Base-by-base conservation (phyloP, 2,797 vertebrate genomes). In the Hydrolagus colliei region DNA sequence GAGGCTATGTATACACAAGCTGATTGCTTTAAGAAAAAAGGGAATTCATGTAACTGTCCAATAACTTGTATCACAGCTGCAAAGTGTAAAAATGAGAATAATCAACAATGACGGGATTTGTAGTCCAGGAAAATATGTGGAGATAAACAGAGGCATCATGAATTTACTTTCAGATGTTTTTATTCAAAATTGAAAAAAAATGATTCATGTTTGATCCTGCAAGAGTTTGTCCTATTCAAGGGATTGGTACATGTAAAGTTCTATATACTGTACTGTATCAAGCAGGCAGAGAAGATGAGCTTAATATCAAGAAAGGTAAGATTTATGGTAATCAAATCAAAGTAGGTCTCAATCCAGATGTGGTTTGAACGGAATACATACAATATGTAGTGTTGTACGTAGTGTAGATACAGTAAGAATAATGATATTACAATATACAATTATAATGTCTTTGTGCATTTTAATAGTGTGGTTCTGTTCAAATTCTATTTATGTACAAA, bases 251-350 rank as follows among this genome's bases (percentile, higher is more conserved):
- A 88, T 96, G 95, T 90, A 96, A 92, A 73, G 96, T 93, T 52
- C 90, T 97, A 61, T 97, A 96, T 86, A 87, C 92, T 85, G 27
- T 27, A 27, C 27, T 27, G 27, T 97, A 96, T 88, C 92, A 91
- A 16, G 90, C 95, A 63, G 90, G 93, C 85, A 92, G 92, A 84
- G 90, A 93, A 0, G 96, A 97, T 68, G 95, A 97, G 82, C 80
- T 98, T 87, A 89, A 92, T 86, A 91, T 98, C 35, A 91, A 92
- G 90, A 94, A 95, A 95, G 96, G 96, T 95, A 90, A 89, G 88
- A 75, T 52, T 52, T 52, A 52, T 6, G 6, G 41, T 52, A 52
- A 52, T 52, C 6, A 52, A 52, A 52, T 27, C 27, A 27, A 27
- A 27, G 41, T 6, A 52, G 41, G 41, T 52, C 41, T 52, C 41